phyloP scores from a whole-genome alignment of 2,113 vertebrate genomes.

The Passer domesticus region DNA sequence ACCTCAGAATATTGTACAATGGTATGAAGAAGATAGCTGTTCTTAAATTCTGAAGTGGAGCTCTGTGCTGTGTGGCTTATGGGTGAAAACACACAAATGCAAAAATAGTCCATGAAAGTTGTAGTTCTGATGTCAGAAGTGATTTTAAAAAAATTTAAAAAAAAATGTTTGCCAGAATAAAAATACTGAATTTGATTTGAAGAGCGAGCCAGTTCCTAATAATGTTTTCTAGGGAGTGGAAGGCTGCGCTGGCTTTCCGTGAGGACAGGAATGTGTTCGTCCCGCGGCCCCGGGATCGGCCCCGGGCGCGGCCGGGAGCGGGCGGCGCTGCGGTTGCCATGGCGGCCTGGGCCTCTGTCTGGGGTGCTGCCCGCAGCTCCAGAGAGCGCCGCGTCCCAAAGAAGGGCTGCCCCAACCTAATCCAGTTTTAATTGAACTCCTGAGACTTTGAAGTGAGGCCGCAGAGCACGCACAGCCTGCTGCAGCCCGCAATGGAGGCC shows the following conservation, averaged over 20 bases:
- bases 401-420: conserved; percentile 83
- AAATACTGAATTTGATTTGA: not conserved
- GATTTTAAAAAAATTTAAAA: not conserved
- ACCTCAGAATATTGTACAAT: not conserved
- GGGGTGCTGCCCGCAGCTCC: conserved; percentile 74
- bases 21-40: not conserved
- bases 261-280: conserved; percentile 12
- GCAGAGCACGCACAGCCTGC: conserved; percentile 79
- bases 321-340: conserved; percentile 76
- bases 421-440: conserved; percentile 99
- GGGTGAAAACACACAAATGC: not conserved
- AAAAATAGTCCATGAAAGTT: not conserved
- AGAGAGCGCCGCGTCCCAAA: conserved; percentile 72
- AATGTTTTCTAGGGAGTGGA: not conserved
- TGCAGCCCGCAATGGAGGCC: conserved; percentile 63
- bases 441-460: conserved; percentile 96
- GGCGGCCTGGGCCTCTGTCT: conserved; percentile 78
- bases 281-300: conserved; percentile 55
- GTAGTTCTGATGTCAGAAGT: not conserved
- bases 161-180: not conserved
- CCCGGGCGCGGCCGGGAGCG: conserved; percentile 57
- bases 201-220: not conserved
- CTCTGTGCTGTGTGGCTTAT: not conserved
- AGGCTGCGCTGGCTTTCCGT: not conserved
- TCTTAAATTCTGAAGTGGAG: not conserved